Base-by-base conservation (phyloP, 2,888 invertebrate species). In the Subacronicta megacephala region DNA sequence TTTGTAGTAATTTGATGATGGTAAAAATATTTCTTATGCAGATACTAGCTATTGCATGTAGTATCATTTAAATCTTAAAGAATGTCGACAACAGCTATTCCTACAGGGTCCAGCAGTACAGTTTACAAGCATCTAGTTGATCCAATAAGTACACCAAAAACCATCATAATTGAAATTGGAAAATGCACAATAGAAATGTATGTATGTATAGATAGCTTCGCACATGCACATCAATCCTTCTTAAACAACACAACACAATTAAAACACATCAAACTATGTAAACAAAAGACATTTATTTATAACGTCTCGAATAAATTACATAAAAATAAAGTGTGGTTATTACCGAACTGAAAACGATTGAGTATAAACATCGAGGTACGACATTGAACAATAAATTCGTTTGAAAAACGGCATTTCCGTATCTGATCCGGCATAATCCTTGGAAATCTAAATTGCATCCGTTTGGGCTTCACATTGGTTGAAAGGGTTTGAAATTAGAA, bases 391-490 rank as follows among this genome's bases (percentile, higher is more conserved):
- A 70, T 75, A 64, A 72, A 64, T 59, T 75, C 59, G 55, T 65
- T 71, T 68, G 58, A 60, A 75, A 72, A 74, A 61, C 58, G 57
- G 55, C 62, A 55, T 71, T 61, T 43, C 49, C 44, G 60, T 72
- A 66, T 73, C 70, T 42, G 71, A 63, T 76, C 58, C 60, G 45
- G 50, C 66, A 61, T 71, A 78, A 77, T 77, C 75, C 72, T 65
- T 68, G 66, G 61, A 75, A 75, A 78, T 78, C 66, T 77, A 77
- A 78, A 81, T 78, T 78, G 75, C 68, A 77, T 78, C 62, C 66
- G 64, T 75, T 73, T 64, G 54, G 42, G 49, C 52, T 56, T 60
- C 62, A 50, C 56, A 53, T 42, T 55, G 66, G 61, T 67, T 69
- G 55, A 62, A 72, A 72, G 67, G 66, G 62, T 55, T 56, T 36